Evolutionary conservation across 2,888 invertebrate genomes (phyloP), one percentile per base, ranked within the genome.

Genomic region (Zygothrica quintamaculata): DNA sequence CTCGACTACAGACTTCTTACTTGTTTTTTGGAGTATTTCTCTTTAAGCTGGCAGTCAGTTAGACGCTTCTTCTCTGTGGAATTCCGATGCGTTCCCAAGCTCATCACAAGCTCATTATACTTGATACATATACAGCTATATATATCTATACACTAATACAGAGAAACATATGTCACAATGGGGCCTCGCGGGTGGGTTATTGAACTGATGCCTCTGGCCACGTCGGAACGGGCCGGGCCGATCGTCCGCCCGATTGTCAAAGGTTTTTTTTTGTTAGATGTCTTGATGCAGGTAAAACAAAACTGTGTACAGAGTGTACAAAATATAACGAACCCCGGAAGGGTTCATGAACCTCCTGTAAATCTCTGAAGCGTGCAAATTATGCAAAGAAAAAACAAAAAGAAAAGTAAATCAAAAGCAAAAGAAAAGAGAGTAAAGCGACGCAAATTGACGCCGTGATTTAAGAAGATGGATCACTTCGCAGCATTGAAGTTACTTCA

Each of bases 281-380:
- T 46, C 51, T 59, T 29, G 51, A 25, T 48, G 42, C 61, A 59
- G 69, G 69, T 59, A 74, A 37, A 8, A 39, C 13, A 29, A 29
- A 29, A 29, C 3, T n/a, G 29, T 7, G 29, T 29, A 29, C 29
- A 29, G 29, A 43, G 16, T 31, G 33, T 33, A 39, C 25, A 56
- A 34, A 47, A 36, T 61, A 67, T 51, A 47, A 39, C 25, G 51
- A 52, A 50, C 37, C 36, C 40, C 51, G 50, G 36, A 73, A 74
- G 69, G 64, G 74, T 74, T 74, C 59, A 72, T 56, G 52, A 59
- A 68, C 74, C 75, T 67, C 15, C 44, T 47, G 52, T 43, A 65
- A 75, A 58, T 69, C 76, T 72, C 29, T 60, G 69, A 82, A 75
- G 79, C 84, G 86, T 80, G 76, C 64, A 85, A 82, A 74, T 82